Conservation (phyloP, 2,888 invertebrate species). For the Chromoteleia sp. region DNA sequence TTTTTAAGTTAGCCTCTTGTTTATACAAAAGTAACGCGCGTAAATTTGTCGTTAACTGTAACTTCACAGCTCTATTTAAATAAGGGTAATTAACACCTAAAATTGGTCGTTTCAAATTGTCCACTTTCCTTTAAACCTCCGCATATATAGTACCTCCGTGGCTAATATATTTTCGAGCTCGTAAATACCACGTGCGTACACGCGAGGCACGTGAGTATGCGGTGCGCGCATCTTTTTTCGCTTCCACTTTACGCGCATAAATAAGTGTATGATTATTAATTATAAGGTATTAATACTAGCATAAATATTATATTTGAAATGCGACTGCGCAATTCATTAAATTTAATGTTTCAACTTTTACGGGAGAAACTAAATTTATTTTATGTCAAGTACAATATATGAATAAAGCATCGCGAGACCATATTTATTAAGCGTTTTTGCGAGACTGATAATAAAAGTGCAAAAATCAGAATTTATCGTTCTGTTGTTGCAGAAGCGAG, state of each 20-base stretch:
- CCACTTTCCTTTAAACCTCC: conserved; percentile 41
- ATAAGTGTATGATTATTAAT: conserved; percentile 52
- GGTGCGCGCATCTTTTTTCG: conserved; percentile 13
- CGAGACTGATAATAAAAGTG: background rate
- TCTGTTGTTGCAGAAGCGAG: too few species aligned
- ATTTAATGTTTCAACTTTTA: conserved; percentile 4
- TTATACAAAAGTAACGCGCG: conserved; percentile 19
- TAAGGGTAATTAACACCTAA: conserved; percentile 55
- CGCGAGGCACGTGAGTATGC: conserved; percentile 53
- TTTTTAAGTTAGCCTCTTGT: conserved; percentile 19
- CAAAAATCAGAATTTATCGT: too few species aligned
- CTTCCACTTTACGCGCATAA: conserved; percentile 31
- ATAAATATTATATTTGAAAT: conserved; percentile 34
- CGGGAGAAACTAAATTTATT: conserved; percentile 1
- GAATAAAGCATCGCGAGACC: too few species aligned
- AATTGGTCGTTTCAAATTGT: conserved; percentile 54
- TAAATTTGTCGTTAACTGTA: conserved; percentile 47
- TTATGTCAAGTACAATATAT: background rate
- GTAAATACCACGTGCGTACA: conserved; percentile 64
- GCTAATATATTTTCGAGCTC: conserved; percentile 57
- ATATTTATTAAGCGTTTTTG: background rate
- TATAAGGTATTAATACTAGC: conserved; percentile 40
- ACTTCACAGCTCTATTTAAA: conserved; percentile 44
- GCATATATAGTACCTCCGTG: conserved; percentile 24
- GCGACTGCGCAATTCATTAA: conserved; percentile 15